These are phyloP conservation scores for Caenorhabditis drosophilae DNA, from an alignment of 2,888 invertebrate species.

Conservation along the genomic window DNA sequence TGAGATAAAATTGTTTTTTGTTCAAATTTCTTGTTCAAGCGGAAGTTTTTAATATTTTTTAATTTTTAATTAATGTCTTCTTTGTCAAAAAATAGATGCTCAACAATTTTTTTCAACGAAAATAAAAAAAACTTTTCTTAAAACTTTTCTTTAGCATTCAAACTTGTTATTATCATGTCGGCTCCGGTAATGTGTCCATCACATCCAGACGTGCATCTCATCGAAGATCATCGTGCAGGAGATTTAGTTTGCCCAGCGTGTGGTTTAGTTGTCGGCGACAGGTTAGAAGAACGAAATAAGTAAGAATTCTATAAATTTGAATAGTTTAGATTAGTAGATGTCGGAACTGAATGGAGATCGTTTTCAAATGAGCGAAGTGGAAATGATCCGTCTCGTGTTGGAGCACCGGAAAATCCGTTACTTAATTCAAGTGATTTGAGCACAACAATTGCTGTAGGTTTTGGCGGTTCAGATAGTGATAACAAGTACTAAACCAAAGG, in stretches of 20 bases:
- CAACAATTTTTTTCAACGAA: too few species aligned
- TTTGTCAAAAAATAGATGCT: too few species aligned
- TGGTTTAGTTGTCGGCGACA: slow-evolving; percentile 98
- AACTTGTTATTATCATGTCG: too few species aligned
- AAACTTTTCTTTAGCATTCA: too few species aligned
- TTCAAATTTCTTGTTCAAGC: too few species aligned
- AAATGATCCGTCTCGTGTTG: slow-evolving; percentile 98
- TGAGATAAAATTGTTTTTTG: too few species aligned
- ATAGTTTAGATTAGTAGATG: slow-evolving; percentile 80
- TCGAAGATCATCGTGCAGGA: slow-evolving; percentile 97
- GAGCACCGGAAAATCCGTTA: slow-evolving; percentile 96
- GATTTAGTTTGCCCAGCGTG: slow-evolving; percentile 99
- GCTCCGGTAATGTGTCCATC: slow-evolving; percentile 77
- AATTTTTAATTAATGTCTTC: too few species aligned
- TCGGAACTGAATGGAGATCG: slow-evolving; percentile 99
- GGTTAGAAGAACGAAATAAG: too few species aligned
- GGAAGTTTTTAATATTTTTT: too few species aligned
- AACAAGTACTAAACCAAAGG: slow-evolving; percentile 33
- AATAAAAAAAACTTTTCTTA: too few species aligned
- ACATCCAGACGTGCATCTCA: slow-evolving; percentile 92
- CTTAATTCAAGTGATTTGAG: slow-evolving; percentile 93
- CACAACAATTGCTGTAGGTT: slow-evolving; percentile 83
- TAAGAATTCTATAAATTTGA: background rate
- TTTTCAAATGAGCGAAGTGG: slow-evolving; percentile 91
- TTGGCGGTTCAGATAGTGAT: slow-evolving; percentile 65